phyloP scores from a whole-genome alignment of 2,113 vertebrate genomes.

The Heterocephalus glaber region DNA sequence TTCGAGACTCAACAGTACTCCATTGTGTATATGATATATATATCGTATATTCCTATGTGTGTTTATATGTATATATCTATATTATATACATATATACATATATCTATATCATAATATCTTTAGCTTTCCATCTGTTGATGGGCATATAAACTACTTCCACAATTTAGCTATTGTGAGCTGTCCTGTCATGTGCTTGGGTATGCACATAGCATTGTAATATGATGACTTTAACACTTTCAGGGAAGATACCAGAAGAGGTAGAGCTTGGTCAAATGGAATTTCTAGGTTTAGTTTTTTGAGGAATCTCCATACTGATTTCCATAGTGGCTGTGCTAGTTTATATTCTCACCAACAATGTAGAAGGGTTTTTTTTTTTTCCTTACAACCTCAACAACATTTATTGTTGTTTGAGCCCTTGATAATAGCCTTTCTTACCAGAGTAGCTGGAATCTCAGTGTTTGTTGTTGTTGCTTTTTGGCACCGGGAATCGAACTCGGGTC shows the following conservation, averaged over 20 bases:
- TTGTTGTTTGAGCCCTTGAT: not conserved
- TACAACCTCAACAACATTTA: not conserved
- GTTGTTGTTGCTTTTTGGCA: no score
- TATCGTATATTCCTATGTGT: no score
- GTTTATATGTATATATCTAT: not conserved
- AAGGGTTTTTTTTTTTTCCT: not conserved
- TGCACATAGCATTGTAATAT: not conserved
- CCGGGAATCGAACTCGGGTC: no score
- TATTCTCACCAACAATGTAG: not conserved
- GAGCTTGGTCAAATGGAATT: not conserved
- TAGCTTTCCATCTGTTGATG: not conserved
- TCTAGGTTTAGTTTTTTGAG: not conserved
- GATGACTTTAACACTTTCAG: not conserved
- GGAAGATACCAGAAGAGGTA: not conserved
- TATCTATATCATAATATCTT: not conserved
- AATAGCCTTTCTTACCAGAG: not conserved
- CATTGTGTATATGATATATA: not conserved
- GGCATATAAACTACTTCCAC: not conserved
- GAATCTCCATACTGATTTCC: not conserved
- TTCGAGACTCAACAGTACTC: not conserved
- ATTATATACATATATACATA: not conserved
- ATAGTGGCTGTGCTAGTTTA: not conserved
- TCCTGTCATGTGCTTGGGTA: not conserved
- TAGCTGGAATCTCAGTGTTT: not conserved
- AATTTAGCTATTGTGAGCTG: not conserved